Percentiles rank a stretch among this genome's conserved stretches.
Evolutionary conservation across 2,888 invertebrate species (phyloP).

Genomic region (Protonemura montana): DNA sequence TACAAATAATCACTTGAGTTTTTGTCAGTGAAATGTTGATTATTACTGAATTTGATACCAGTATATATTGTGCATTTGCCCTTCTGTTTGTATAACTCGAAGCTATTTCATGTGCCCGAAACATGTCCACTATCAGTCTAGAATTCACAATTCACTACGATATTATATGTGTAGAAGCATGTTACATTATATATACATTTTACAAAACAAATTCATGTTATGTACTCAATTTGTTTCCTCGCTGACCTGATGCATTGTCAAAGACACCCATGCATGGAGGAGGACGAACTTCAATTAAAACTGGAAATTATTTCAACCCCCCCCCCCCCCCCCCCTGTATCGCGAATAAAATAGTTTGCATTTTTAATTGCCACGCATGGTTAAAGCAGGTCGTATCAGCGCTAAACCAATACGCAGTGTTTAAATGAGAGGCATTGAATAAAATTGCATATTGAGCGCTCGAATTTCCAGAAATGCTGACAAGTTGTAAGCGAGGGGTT

Average conservation of each 20-base stretch:
- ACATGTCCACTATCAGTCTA: not conserved
- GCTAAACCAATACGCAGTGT: not conserved
- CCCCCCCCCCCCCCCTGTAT: no score
- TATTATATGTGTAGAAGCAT: not conserved
- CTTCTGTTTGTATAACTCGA: not conserved
- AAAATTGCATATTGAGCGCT: not conserved
- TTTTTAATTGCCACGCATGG: not conserved
- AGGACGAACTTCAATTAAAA: not conserved
- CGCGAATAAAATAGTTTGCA: not conserved
- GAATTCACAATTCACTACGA: not conserved
- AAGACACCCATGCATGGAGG: not conserved
- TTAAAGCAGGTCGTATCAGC: not conserved
- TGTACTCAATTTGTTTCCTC: not conserved
- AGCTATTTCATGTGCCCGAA: not conserved
- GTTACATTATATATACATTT: not conserved
- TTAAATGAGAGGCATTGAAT: not conserved
- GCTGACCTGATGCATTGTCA: not conserved
- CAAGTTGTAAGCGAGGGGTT: not conserved
- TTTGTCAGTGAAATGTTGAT: not conserved
- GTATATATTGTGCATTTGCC: not conserved
- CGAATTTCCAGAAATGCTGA: not conserved
- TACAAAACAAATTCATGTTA: not conserved
- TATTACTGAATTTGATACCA: not conserved
- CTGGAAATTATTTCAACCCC: not conserved
- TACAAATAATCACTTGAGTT: not conserved